phyloP scores from a whole-genome alignment of 1,140 invertebrate genomes.

The Ridgeia piscesae region DNA sequence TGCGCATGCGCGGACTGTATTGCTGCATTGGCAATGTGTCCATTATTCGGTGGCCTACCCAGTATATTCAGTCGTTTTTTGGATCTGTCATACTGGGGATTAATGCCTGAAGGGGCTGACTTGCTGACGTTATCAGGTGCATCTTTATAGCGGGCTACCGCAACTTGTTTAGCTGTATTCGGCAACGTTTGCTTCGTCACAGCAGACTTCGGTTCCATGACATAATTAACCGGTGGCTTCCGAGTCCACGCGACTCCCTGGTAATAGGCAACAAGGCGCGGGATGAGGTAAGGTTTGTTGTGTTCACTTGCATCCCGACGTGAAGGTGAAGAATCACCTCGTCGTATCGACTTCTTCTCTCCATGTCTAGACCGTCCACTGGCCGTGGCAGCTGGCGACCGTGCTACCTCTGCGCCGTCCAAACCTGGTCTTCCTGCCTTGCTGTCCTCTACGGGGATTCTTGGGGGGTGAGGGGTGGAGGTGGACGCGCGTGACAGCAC shows the following conservation, averaged over 20 bases:
- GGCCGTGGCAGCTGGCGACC: too few relatives aligned
- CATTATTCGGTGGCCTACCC: neutral
- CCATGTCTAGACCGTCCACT: neutral
- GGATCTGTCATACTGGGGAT: neutral
- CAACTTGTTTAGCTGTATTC: neutral
- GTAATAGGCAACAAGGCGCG: neutral
- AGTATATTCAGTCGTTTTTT: neutral
- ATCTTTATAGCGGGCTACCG: neutral
- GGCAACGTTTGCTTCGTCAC: neutral
- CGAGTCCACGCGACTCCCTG: neutral
- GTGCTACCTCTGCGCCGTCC: neutral
- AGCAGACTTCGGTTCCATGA: neutral
- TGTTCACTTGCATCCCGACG: neutral
- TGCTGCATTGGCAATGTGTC: neutral
- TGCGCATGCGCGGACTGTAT: too few relatives aligned
- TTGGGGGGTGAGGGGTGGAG: neutral
- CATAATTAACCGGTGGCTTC: neutral
- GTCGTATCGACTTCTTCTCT: neutral
- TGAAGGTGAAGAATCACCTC: neutral
- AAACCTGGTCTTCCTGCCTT: neutral
- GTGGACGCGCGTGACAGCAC: neutral
- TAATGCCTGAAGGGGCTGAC: neutral
- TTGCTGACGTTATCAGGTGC: neutral
- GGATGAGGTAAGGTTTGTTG: neutral
- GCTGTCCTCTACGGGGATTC: neutral